Conservation (phyloP, 2,797 vertebrate genomes). For the Cirrhinus mrigala region DNA sequence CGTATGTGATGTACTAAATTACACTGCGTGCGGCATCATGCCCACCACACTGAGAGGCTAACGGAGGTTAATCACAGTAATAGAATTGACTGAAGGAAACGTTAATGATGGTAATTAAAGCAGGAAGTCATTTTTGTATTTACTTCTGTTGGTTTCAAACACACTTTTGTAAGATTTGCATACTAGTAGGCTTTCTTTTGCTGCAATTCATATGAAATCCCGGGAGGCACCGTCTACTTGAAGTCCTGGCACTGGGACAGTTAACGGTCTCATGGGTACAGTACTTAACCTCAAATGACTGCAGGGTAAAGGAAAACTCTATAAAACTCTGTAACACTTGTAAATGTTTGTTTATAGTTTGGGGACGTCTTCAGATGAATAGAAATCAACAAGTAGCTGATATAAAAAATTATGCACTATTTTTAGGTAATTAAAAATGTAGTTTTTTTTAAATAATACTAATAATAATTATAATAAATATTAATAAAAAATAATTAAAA, state of each 20-base stretch:
- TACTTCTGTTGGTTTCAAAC: slow-evolving; percentile 19
- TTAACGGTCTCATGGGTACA: slow-evolving; percentile 16
- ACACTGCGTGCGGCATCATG: slow-evolving; percentile 59
- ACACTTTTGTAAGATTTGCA: not conserved
- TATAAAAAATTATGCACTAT: not conserved
- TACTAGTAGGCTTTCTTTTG: not conserved
- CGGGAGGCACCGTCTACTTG: not conserved
- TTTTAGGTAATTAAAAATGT: not conserved
- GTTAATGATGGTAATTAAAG: slow-evolving; percentile 76
- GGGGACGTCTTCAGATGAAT: not conserved
- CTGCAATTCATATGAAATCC: not conserved
- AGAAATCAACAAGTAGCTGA: not conserved
- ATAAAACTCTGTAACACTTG: slow-evolving; percentile 11
- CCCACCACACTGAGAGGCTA: slow-evolving; percentile 68
- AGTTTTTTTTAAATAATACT: not conserved
- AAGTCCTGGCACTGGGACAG: not conserved
- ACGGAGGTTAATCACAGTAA: slow-evolving; percentile 79
- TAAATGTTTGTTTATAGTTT: slow-evolving; percentile 22
- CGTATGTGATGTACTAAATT: slow-evolving; percentile 59
- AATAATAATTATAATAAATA: not conserved
- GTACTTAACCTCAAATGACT: slow-evolving; percentile 20
- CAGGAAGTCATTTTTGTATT: slow-evolving; percentile 45
- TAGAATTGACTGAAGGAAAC: slow-evolving; percentile 73
- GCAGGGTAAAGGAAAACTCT: not conserved
- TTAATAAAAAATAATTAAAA: not conserved